Conservation (phyloP, 2,797 vertebrate species). For the Euthynnus affinis region DNA sequence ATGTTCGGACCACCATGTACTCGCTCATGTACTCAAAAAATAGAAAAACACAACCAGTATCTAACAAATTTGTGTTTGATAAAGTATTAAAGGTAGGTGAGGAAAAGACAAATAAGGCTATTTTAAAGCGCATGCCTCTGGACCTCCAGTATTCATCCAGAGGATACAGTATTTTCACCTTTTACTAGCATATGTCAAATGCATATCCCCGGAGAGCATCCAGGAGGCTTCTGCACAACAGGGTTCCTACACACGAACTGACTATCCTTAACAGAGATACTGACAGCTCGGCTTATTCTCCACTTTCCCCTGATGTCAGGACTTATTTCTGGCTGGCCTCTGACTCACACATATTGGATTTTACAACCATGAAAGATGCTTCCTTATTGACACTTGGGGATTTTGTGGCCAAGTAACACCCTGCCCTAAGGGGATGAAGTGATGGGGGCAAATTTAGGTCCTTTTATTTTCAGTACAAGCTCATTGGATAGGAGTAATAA, state of each 20-base stretch:
- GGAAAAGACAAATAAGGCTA: slow-evolving; percentile 2
- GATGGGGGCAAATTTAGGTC: neutral
- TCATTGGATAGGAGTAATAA: slow-evolving; percentile 1
- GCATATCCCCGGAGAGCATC: slow-evolving; percentile 53
- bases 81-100: slow-evolving; percentile 1
- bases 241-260: slow-evolving; percentile 51
- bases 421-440: slow-evolving; percentile 8
- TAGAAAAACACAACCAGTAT: neutral
- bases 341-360: slow-evolving; percentile 66
- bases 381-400: slow-evolving; percentile 48
- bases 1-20: slow-evolving; percentile 4
- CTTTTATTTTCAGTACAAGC: neutral
- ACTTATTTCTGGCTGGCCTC: slow-evolving; percentile 58
- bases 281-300: slow-evolving; percentile 72
- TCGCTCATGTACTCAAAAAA: neutral
- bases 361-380: slow-evolving; percentile 50
- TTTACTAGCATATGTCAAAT: slow-evolving; percentile 70
- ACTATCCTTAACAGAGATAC: slow-evolving; percentile 58
- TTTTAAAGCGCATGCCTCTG: slow-evolving; percentile 36
- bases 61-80: slow-evolving; percentile 8
- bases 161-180: slow-evolving; percentile 59
- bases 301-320: slow-evolving; percentile 61
- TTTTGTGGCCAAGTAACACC: slow-evolving; percentile 11
- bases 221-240: slow-evolving; percentile 47
- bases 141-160: slow-evolving; percentile 45